Base-by-base conservation (phyloP, 2,113 vertebrate species). In the Macheiramphus alcinus region DNA sequence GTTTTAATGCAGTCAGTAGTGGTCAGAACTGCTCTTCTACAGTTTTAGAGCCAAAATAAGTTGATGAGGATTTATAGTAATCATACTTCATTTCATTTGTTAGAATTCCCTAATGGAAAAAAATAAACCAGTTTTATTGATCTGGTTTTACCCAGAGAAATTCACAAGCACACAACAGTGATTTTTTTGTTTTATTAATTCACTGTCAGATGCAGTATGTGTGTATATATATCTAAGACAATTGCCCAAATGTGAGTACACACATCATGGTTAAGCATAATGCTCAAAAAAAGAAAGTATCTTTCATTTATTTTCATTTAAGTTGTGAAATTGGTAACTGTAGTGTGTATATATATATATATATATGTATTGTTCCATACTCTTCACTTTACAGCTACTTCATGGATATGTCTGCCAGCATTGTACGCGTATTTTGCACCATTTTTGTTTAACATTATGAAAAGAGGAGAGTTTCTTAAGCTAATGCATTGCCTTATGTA, bases 221-320 rank as follows among this genome's bases (percentile, higher is more conserved):
- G 2, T 82, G 38, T 58, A 6, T 72, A 55, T 42, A 27, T 73
- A 82, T 45, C 21, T 42, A 83, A 90, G 92, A 95, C 72, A 89
- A 89, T 61, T 97, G 61, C 86, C 88, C 89, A 76, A 96, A 74
- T 94, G 80, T 92, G 92, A 82, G 32, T 91, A 38, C 86, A 59
- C 73, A 83, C 42, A 73, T 80, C 63, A 53, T 73, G 86, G 66
- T 73, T 88, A 94, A 96, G 89, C 86, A 83, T 65, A 78, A 91
- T 96, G 81, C 67, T 96, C 45, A 89, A n/a, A 80, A 95, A 65
- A 96, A 40, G 19, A 70, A 88, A 85, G 16, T 55, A 31, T 90
- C 32, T 73, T 79, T 86, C 88, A 80, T 81, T 85, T 74, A 23
- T 86, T 93, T 88, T 80, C 81, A 89, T 93, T 63, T 88, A 55